phyloP scores from a whole-genome alignment of 2,113 vertebrate species.

The Tautogolabrus adspersus region DNA sequence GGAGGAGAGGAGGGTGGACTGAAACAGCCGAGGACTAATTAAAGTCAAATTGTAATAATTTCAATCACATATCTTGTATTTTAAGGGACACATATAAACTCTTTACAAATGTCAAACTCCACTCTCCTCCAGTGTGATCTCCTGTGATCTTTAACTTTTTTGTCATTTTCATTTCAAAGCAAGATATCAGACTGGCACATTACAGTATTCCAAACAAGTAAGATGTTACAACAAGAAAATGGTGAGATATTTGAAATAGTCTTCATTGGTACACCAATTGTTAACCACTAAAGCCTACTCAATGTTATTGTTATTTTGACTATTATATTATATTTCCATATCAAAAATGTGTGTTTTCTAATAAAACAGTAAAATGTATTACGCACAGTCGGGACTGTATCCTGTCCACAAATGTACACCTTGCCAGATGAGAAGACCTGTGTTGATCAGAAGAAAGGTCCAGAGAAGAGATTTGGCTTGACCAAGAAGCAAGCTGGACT shows the following conservation, averaged over 20 bases:
- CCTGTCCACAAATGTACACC: conserved; percentile 31
- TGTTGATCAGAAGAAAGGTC: conserved; percentile 21
- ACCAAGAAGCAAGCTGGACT: conserved; percentile 97
- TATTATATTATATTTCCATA: conserved; percentile 59
- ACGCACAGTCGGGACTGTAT: conserved; percentile 47
- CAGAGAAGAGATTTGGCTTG: conserved; percentile 44
- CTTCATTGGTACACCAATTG: conserved; percentile 21
- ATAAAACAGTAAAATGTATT: conserved; percentile 37
- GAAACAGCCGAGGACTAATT: conserved; percentile 38
- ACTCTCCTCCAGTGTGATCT: conserved; percentile 38
- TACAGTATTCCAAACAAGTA: conserved; percentile 1
- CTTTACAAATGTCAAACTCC: conserved; percentile 42
- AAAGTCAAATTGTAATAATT: conserved; percentile 18
- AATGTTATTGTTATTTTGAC: conserved; percentile 56
- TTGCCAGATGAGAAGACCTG: conserved; percentile 36
- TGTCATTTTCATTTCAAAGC: conserved; percentile 16
- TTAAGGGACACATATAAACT: conserved; percentile 57
- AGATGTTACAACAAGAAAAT: conserved; percentile 33
- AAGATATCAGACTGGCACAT: conserved; percentile 14
- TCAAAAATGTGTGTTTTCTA: conserved; percentile 51
- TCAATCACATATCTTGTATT: conserved; percentile 47
- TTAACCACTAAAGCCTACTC: conserved; percentile 29
- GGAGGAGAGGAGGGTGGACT: conserved; percentile 77
- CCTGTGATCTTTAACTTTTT: conserved; percentile 19
- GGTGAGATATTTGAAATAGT: conserved; percentile 27